Conservation (phyloP, 2,113 vertebrate genomes). For the Ammodytes marinus region DNA sequence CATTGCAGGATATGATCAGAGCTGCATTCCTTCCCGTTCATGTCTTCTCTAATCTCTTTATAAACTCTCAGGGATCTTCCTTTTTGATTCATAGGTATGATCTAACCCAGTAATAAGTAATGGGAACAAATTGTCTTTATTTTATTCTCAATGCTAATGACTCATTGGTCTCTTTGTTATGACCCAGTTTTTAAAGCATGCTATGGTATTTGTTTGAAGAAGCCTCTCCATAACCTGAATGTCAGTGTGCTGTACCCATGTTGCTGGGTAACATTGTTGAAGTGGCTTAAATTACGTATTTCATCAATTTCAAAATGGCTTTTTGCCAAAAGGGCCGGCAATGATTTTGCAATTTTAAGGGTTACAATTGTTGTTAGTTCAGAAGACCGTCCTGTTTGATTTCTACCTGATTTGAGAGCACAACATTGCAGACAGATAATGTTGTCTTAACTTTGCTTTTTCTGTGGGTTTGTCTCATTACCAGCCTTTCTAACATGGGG, state of each 20-base stretch:
- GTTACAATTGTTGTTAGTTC: not conserved
- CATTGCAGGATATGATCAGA: not conserved
- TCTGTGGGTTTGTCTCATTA: not conserved
- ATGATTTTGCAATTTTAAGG: not conserved
- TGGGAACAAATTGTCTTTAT: not conserved
- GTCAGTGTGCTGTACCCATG: not conserved
- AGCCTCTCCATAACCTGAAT: not conserved
- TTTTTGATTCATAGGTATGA: not conserved
- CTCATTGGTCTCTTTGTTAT: not conserved
- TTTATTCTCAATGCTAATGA: not conserved
- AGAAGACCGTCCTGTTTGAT: constrained; percentile 6
- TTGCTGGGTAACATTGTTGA: constrained; percentile 2
- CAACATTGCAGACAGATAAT: not conserved
- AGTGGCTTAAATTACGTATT: constrained; percentile 23
- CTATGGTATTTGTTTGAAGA: not conserved
- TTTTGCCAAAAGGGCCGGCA: not conserved
- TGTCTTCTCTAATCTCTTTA: not conserved
- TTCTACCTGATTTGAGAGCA: not conserved
- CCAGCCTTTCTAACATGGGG: not conserved
- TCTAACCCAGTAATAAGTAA: not conserved
- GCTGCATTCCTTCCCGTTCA: not conserved
- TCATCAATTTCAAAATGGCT: not conserved
- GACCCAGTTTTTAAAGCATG: not conserved
- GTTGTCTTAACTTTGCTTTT: not conserved
- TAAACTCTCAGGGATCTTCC: not conserved